Conservation (phyloP, 2,113 vertebrate genomes). For the Vireo altiloquus region DNA sequence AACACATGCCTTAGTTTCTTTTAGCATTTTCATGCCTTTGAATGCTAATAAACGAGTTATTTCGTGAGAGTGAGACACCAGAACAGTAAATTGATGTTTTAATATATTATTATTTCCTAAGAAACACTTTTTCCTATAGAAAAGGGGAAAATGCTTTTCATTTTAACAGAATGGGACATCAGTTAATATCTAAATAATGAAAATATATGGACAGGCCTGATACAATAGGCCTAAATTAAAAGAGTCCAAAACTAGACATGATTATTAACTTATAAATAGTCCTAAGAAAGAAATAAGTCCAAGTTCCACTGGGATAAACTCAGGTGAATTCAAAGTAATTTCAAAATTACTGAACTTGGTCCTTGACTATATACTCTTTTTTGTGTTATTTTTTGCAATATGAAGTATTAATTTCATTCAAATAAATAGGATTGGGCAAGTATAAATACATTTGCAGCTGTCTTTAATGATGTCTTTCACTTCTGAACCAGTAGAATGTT, state of each 20-base stretch:
- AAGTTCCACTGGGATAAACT: not conserved
- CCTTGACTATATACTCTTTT: not conserved
- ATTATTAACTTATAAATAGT: not conserved
- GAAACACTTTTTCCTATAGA: not conserved
- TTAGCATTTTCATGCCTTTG: conserved; percentile 31
- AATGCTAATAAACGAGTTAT: conserved; percentile 20
- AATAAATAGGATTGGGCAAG: not conserved
- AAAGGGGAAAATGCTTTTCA: not conserved
- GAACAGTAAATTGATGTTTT: not conserved
- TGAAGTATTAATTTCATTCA: not conserved
- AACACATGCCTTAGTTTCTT: not conserved
- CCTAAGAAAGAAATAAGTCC: not conserved
- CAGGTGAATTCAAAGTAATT: not conserved
- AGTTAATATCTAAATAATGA: not conserved
- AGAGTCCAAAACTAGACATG: not conserved
- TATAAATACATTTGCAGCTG: not conserved
- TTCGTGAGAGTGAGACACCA: not conserved
- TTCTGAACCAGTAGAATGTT: not conserved
- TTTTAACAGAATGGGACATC: not conserved
- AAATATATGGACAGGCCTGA: not conserved
- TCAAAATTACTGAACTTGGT: not conserved
- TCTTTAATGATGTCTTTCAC: not conserved
- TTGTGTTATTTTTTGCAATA: not conserved
- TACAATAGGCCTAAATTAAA: not conserved
- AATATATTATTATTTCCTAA: conserved; percentile 13